These are phyloP conservation scores for Ceratina japonica DNA, from an alignment of 1,140 invertebrate genomes.

Conservation along the genomic window DNA sequence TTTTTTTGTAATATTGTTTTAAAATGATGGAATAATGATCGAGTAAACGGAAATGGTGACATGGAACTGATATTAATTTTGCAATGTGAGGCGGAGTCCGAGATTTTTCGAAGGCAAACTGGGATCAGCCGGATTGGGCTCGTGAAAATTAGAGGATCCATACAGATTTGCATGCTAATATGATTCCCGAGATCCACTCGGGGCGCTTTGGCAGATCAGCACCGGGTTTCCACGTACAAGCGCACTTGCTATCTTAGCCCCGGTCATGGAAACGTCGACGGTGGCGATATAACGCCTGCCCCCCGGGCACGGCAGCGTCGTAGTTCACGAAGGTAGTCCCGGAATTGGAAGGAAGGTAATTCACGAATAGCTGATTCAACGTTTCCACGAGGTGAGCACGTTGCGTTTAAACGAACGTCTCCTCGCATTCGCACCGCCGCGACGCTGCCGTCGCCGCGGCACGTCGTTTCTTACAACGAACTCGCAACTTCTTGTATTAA, in stretches of 20 bases:
- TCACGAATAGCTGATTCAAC: constrained; percentile 64
- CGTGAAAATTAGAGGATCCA: constrained; percentile 23
- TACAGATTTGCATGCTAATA: constrained; percentile 33
- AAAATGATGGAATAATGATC: too few species aligned
- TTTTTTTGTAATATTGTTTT: too few species aligned
- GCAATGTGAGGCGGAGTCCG: too few species aligned
- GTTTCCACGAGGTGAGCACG: constrained; percentile 43
- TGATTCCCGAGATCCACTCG: constrained; percentile 25
- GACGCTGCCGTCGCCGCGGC: too few species aligned
- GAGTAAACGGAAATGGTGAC: too few species aligned
- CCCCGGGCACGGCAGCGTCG: not conserved
- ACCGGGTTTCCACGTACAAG: not conserved
- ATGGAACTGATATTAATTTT: too few species aligned
- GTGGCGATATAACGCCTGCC: constrained; percentile 31
- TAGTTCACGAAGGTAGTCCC: constrained; percentile 33
- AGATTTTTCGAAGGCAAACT: constrained; percentile 13
- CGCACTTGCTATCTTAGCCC: constrained; percentile 8
- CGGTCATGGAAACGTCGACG: constrained; percentile 38
- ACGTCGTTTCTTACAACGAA: too few species aligned
- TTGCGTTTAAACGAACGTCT: constrained; percentile 44
- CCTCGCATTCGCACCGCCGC: too few species aligned
- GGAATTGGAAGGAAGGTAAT: constrained; percentile 52
- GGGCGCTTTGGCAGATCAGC: constrained; percentile 27
- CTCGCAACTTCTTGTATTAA: too few species aligned
- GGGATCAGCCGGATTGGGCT: constrained; percentile 4